Evolutionary conservation across 1,140 invertebrate genomes (phyloP).

Genomic region (Lordiphosa mommai): DNA sequence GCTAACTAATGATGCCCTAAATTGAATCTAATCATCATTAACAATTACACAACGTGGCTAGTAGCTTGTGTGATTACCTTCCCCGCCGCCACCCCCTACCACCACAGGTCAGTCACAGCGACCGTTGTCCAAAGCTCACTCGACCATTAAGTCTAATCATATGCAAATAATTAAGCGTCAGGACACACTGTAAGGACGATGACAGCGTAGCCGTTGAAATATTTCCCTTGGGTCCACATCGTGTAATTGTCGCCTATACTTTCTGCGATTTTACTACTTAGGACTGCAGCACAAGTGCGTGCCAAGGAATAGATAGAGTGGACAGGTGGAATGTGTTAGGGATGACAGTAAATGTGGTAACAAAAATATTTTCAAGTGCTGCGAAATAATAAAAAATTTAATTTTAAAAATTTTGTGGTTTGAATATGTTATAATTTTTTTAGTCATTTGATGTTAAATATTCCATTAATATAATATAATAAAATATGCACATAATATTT

Average conservation of each 20-base stretch:
- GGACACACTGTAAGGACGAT: slow-evolving; percentile 3
- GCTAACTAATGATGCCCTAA: slow-evolving; percentile 79
- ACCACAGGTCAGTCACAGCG: slow-evolving; percentile 26
- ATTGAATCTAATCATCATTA: slow-evolving; percentile 80
- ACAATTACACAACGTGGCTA: slow-evolving; percentile 71
- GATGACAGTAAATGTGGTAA: background rate
- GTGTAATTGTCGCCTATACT: slow-evolving; percentile 61
- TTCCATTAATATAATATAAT: too few relatives aligned
- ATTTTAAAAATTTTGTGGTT: too few relatives aligned
- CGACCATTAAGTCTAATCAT: slow-evolving; percentile 74
- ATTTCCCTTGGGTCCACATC: slow-evolving; percentile 64
- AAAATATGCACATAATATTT: too few relatives aligned
- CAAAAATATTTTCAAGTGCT: too few relatives aligned
- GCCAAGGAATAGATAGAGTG: slow-evolving; percentile 35
- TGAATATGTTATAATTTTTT: too few relatives aligned
- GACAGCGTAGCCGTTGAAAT: slow-evolving; percentile 45
- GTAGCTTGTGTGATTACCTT: slow-evolving; percentile 61
- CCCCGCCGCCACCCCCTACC: background rate
- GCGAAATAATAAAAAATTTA: too few relatives aligned
- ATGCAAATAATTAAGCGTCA: slow-evolving; percentile 79
- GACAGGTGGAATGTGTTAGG: slow-evolving; percentile 9
- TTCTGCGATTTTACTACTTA: slow-evolving; percentile 32
- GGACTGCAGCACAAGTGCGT: slow-evolving; percentile 29
- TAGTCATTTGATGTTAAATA: too few relatives aligned
- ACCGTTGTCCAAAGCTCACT: slow-evolving; percentile 25